Conservation (phyloP, 2,797 vertebrate genomes). For the Bradypodion ventrale region DNA sequence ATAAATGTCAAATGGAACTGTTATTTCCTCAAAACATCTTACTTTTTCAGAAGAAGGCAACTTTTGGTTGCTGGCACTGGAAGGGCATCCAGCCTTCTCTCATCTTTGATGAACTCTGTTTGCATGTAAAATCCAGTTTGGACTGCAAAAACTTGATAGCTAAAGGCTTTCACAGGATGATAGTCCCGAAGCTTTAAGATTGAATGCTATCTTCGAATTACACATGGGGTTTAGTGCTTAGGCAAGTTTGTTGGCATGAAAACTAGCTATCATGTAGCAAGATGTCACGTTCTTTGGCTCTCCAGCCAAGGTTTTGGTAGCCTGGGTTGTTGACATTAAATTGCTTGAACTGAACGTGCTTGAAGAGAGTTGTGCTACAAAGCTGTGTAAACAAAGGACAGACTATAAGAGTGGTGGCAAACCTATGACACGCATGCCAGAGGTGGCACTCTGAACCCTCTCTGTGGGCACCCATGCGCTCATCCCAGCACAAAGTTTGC, state of each 20-base stretch:
- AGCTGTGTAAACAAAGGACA: slow-evolving; percentile 44
- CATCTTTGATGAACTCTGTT: slow-evolving; percentile 27
- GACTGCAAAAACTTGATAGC: slow-evolving; percentile 18
- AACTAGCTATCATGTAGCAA: slow-evolving; percentile 18
- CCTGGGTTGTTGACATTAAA: slow-evolving; percentile 52
- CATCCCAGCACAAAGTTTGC: too few species aligned
- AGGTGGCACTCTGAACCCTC: too few species aligned
- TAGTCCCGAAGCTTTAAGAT: slow-evolving; percentile 20
- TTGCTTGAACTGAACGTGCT: slow-evolving; percentile 42
- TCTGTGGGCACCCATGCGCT: too few species aligned
- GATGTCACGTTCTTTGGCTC: slow-evolving; percentile 35
- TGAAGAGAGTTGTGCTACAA: not conserved
- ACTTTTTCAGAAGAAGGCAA: not conserved
- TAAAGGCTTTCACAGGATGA: slow-evolving; percentile 24
- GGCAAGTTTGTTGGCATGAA: slow-evolving; percentile 11
- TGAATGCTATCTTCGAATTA: slow-evolving; percentile 10
- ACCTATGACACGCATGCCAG: too few species aligned
- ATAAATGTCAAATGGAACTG: not conserved
- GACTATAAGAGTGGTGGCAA: not conserved
- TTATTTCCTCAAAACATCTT: not conserved
- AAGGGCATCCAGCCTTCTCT: not conserved
- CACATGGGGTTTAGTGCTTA: not conserved
- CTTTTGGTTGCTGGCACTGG: not conserved
- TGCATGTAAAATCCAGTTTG: slow-evolving; percentile 16
- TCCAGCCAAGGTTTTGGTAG: slow-evolving; percentile 60